These are phyloP conservation scores for Drosophila teissieri DNA, from an alignment of 1,140 invertebrate genomes.

Conservation along the genomic window DNA sequence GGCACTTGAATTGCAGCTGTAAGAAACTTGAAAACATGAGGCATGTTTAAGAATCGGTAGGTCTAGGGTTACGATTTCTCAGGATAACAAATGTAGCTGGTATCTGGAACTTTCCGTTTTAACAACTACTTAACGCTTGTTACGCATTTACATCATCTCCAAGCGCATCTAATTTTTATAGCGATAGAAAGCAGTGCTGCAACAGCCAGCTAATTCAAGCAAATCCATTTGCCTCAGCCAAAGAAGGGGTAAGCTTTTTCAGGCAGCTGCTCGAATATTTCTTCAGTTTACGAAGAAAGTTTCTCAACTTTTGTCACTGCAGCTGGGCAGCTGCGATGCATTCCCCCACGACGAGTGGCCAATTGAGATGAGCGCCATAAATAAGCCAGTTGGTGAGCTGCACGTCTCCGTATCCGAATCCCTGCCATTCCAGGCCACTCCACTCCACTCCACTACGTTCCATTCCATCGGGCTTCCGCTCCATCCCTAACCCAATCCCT, in stretches of 20 bases:
- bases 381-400: conserved; percentile 62
- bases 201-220: neutral
- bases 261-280: conserved; percentile 3
- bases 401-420: conserved; percentile 17
- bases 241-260: neutral
- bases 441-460: neutral
- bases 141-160: neutral
- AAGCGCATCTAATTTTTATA: neutral
- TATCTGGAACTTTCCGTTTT: no score
- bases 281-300: neutral
- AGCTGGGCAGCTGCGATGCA: conserved; percentile 11
- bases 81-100: no score
- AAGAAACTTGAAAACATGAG: conserved; percentile 6
- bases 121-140: neutral
- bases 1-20: conserved; percentile 16
- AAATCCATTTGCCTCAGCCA: neutral
- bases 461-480: neutral
- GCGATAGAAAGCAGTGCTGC: neutral
- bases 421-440: conserved; percentile 1
- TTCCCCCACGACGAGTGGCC: conserved; percentile 40
- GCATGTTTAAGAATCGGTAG: conserved; percentile 1
- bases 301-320: neutral
- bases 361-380: conserved; percentile 58
- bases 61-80: no score
- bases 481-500: neutral